These are phyloP conservation scores for Melanotaenia maccullochi DNA, from an alignment of 2,797 vertebrate species.

Conservation along the genomic window DNA sequence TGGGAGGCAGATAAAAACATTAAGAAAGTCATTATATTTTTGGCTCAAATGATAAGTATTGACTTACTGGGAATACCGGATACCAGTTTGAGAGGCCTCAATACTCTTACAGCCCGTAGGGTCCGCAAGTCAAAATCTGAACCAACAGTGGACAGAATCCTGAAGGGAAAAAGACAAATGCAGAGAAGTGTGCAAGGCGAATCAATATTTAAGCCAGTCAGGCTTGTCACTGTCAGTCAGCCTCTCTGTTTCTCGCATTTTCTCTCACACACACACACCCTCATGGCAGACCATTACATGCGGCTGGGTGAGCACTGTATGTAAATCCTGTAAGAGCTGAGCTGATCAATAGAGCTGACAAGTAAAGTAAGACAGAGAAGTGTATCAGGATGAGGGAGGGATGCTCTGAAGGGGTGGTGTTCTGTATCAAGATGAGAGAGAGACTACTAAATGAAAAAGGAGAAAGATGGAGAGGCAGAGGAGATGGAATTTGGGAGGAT, in stretches of 20 bases:
- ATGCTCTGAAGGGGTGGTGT: conserved; percentile 26
- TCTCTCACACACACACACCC: conserved; percentile 18
- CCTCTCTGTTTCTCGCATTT: conserved; percentile 18
- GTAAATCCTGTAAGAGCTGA: conserved; percentile 68
- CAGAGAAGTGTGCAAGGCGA: conserved; percentile 41
- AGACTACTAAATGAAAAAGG: conserved; percentile 26
- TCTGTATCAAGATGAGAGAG: conserved; percentile 34
- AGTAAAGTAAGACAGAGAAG: conserved; percentile 59
- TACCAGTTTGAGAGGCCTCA: conserved; percentile 94
- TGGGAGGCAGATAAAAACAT: not conserved
- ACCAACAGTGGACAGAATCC: conserved; percentile 93
- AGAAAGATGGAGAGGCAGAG: conserved; percentile 29
- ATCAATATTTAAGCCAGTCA: conserved; percentile 55
- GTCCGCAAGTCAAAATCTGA: conserved; percentile 95
- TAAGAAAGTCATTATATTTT: not conserved
- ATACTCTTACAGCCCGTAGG: conserved; percentile 91
- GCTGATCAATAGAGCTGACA: conserved; percentile 70
- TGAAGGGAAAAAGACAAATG: conserved; percentile 68
- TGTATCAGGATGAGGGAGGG: conserved; percentile 51
- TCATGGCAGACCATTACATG: conserved; percentile 55
- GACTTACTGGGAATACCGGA: conserved; percentile 95
- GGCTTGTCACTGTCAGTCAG: conserved; percentile 59
- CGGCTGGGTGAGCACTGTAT: conserved; percentile 55
- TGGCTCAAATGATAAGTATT: not conserved
- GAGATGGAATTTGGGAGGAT: conserved; percentile 7